Base-by-base conservation (phyloP, 2,888 invertebrate genomes). In the Thalpophila matura region DNA sequence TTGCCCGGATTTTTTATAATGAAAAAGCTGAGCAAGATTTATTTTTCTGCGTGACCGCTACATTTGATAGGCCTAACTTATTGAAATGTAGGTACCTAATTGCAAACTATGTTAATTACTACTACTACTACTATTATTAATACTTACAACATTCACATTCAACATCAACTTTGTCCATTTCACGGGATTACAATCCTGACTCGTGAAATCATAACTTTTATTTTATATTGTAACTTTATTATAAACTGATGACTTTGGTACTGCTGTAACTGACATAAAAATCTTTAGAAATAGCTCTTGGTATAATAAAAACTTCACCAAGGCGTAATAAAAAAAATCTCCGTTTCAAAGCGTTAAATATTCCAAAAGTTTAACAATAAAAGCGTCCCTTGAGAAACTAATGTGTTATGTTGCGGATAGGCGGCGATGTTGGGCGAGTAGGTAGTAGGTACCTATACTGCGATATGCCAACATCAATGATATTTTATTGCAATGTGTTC, bases 281-380 rank as follows among this genome's bases (percentile, higher is more conserved):
- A 89, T 86, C 86, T 86, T 88, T 80, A 86, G 87, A 86, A 87
- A 89, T 86, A 90, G 89, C 87, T 88, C 84, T 86, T 77, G 81
- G 80, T 79, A 82, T 87, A 89, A 91, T 92, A 92, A 92, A 91
- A 92, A 92, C 90, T 90, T 90, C 81, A 87, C 81, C 85, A 81
- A 89, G 86, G 84, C 74, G 88, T 85, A 88, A 91, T 91, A 91
- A 91, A 91, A 79, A 87, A 91, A 89, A 88, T 86, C 85, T 87
- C 80, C 83, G 86, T 89, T 86, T 86, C 82, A 87, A 84, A 84
- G 87, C 87, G 86, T 90, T 89, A 87, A 90, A 88, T 90, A 91
- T 91, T 91, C 90, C 76, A 78, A 87, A 91, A 92, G 82, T 92
- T 91, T 83, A 37, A 84, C 85, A 82, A 91, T 92, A 91, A 92